Evolutionary conservation across 1,140 invertebrate species (phyloP).

Genomic region (Conus betulinus): DNA sequence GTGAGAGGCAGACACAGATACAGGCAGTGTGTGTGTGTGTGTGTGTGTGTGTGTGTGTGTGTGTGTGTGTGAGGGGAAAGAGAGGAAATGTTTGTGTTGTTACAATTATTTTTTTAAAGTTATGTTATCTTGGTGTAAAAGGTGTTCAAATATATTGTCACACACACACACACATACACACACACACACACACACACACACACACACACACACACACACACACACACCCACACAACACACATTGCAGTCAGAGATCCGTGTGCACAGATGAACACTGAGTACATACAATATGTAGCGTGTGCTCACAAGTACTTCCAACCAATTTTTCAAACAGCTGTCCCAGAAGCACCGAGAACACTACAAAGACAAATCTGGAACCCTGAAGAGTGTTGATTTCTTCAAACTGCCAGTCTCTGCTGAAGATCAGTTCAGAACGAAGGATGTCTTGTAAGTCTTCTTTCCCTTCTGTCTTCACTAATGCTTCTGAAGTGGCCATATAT

Average conservation of each 20-base stretch:
- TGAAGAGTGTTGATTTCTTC: constrained; percentile 72
- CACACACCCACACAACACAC: no score
- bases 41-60: constrained; percentile 25
- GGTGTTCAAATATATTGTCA: no score
- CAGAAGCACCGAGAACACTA: constrained; percentile 74
- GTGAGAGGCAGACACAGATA: constrained; percentile 4
- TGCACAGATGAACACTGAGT: no score
- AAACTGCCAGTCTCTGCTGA: constrained; percentile 69
- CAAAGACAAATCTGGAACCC: constrained; percentile 71
- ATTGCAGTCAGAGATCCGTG: no score
- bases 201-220: not conserved
- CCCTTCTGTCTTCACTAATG: not conserved
- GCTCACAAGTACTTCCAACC: not conserved
- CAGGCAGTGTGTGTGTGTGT: no score
- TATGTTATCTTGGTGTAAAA: no score
- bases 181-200: not conserved
- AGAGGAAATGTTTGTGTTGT: not conserved
- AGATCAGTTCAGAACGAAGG: constrained; percentile 69
- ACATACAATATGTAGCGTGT: no score
- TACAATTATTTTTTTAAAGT: no score
- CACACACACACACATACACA: no score
- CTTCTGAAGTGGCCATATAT: not conserved
- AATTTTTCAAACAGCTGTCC: constrained; percentile 62
- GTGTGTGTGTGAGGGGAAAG: not conserved
- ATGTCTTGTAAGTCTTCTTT: constrained; percentile 72